Base-by-base conservation (phyloP, 1,140 invertebrate genomes). In the Hyposmocoma kahamanoa region DNA sequence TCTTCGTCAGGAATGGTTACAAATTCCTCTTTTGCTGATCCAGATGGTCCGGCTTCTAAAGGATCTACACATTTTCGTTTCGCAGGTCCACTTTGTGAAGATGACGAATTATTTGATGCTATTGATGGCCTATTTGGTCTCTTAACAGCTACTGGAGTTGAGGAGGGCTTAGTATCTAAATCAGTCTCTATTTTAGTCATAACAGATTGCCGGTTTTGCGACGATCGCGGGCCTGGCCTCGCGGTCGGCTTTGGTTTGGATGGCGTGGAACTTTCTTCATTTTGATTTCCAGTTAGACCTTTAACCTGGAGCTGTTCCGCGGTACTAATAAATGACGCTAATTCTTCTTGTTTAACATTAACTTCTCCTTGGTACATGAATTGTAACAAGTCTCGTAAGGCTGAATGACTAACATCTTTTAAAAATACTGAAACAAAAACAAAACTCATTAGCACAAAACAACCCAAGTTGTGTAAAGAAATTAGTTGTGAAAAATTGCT, bases 361-460 rank as follows among this genome's bases (percentile, higher is more conserved):
- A 95, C 93, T 88, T 95, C 93, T 57, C 94, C 94, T 86, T 92
- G 91, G 74, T 96, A 96, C 92, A 96, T 95, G 82, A 95, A 96
- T 70, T 93, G 91, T 64, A 96, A 88, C 62, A 95, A 89, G 79
- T 93, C 91, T 82, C 90, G 91, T 64, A 95, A 82, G 57, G 94
- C 92, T 51, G 88, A 86, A 78, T 92, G 91, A 79, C 90, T 90
- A 73, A 95, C 91, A 80, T 95, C 93, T 87, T 95, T 94, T 73
- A 96, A 88, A 86, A 95, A 95, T 68, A 96, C 92, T 90, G 76
- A 50, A 87, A 87, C 64, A 69, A 77, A 61, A 70, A 42, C 59
- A 62, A 41, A 3, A 13, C 1, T 41, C 3, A 21, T 8, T 22
- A 21, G 10, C 22, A 13, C 38, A 41, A 5, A 28, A 18, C 0